Conservation (phyloP, 2,113 vertebrate genomes). For the Ovibos moschatus region DNA sequence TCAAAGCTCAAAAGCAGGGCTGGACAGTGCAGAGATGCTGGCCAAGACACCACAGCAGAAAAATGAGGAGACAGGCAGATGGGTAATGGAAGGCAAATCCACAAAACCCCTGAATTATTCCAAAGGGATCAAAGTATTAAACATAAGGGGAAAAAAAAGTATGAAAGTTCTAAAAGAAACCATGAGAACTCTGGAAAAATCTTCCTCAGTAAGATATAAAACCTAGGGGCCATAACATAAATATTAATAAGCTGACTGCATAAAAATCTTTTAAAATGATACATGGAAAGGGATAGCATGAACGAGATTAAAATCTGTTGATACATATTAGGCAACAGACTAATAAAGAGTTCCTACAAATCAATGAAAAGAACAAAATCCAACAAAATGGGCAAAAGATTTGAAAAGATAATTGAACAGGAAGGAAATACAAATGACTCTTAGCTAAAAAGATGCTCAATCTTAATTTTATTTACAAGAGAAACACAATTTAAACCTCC, state of each 20-base stretch:
- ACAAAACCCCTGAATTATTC: neutral
- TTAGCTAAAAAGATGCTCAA: neutral
- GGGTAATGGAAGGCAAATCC: neutral
- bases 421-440: neutral
- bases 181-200: neutral
- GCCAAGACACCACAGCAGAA: neutral
- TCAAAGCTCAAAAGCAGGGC: neutral
- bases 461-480: neutral
- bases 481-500: neutral
- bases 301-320: neutral
- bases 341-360: neutral
- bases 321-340: neutral
- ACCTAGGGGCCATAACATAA: neutral
- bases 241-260: neutral
- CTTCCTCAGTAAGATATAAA: neutral
- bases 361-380: neutral
- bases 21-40: neutral
- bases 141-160: too few species aligned
- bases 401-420: neutral
- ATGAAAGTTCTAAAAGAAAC: neutral
- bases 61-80: rapidly evolving
- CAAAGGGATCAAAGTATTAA: neutral
- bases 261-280: neutral
- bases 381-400: neutral
- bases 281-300: neutral